Evolutionary conservation across 2,113 vertebrate genomes (phyloP).

Genomic region (Apus apus): DNA sequence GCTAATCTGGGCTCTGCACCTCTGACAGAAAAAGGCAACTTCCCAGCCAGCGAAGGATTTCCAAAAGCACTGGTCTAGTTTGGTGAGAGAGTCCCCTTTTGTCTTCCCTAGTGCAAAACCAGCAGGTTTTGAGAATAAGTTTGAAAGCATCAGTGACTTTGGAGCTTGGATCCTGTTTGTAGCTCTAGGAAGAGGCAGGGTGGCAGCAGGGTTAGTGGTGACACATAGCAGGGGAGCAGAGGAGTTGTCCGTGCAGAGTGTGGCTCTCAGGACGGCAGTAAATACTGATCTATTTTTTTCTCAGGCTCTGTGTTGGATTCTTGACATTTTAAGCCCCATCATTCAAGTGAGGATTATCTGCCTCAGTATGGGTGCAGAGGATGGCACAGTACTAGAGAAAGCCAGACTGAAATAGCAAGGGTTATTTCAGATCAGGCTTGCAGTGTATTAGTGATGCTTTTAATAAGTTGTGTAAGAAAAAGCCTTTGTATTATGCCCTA

Average conservation of each 20-base stretch:
- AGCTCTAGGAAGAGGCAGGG: not conserved
- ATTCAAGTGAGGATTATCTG: slow-evolving; percentile 38
- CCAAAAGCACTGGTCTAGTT: not conserved
- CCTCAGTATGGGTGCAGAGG: not conserved
- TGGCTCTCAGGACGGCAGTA: not conserved
- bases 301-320: not conserved
- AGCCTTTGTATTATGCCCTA: slow-evolving; percentile 29
- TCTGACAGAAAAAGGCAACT: not conserved
- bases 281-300: not conserved
- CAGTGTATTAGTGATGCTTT: slow-evolving; percentile 2
- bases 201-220: not conserved
- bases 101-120: not conserved
- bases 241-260: not conserved
- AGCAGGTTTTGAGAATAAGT: not conserved
- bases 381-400: slow-evolving; percentile 15
- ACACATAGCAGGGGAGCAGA: not conserved
- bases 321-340: slow-evolving; percentile 23
- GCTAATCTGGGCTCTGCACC: not conserved
- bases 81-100: not conserved
- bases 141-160: not conserved
- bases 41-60: not conserved
- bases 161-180: not conserved
- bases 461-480: slow-evolving; percentile 43
- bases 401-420: slow-evolving; percentile 33
- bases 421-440: slow-evolving; percentile 27